Conservation (phyloP, 2,113 vertebrate genomes). For the Meleagris gallopavo region DNA sequence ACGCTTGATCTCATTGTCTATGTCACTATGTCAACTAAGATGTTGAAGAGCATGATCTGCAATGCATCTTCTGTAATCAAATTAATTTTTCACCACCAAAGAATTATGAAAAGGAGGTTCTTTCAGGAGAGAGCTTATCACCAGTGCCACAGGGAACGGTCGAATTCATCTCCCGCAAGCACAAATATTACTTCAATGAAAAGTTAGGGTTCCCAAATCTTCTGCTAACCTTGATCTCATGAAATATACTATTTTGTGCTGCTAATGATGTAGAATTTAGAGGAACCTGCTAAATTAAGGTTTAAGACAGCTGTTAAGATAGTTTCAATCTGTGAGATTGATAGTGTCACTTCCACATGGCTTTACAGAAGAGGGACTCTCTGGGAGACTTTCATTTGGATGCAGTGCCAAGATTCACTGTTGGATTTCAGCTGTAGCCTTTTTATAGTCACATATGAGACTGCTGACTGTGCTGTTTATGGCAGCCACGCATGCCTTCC, state of each 20-base stretch:
- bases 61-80: background rate
- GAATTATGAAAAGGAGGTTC: background rate
- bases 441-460: slow-evolving; percentile 69
- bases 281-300: slow-evolving; percentile 5
- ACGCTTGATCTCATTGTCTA: too few species aligned
- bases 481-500: slow-evolving; percentile 81
- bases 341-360: background rate
- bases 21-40: too few species aligned
- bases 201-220: background rate
- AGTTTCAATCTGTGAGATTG: background rate
- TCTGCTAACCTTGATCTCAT: background rate
- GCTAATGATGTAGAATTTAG: background rate
- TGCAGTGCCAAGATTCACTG: background rate
- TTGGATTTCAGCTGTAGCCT: background rate
- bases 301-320: background rate
- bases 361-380: background rate
- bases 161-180: background rate
- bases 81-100: background rate
- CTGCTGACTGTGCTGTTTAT: slow-evolving; percentile 81
- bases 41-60: background rate
- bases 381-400: background rate
- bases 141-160: background rate
- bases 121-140: background rate
- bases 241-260: background rate
- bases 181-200: background rate